These are phyloP conservation scores for Poeciliopsis turrubarensis DNA, from an alignment of 2,113 vertebrate genomes.

Conservation along the genomic window DNA sequence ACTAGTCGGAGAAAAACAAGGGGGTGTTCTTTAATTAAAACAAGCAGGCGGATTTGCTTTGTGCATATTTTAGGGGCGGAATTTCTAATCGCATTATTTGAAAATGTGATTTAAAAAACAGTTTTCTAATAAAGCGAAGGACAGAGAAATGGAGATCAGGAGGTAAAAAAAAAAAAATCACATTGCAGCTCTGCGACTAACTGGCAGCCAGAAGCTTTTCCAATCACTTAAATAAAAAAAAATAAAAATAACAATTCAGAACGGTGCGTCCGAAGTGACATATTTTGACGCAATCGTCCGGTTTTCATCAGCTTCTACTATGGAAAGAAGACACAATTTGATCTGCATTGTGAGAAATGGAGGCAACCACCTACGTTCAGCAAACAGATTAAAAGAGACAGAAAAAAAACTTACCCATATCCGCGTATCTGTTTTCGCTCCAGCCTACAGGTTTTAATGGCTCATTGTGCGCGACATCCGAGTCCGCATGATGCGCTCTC, in stretches of 20 bases:
- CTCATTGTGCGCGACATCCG: constrained; percentile 72
- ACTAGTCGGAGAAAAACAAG: constrained; percentile 32
- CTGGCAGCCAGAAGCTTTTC: constrained; percentile 37
- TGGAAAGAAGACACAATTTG: neutral
- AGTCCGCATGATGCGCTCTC: constrained; percentile 77
- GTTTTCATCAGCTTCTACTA: constrained; percentile 4
- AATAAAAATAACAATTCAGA: neutral
- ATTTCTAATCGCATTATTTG: neutral
- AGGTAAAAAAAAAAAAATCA: neutral
- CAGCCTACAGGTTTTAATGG: constrained; percentile 79
- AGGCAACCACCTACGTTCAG: constrained; percentile 14
- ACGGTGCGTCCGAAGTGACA: constrained; percentile 1
- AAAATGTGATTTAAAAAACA: constrained; percentile 11
- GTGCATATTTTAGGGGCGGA: neutral
- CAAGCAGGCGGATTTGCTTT: neutral
- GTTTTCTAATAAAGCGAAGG: constrained; percentile 16
- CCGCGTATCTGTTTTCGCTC: constrained; percentile 77
- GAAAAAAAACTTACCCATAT: constrained; percentile 77
- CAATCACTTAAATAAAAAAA: constrained; percentile 27
- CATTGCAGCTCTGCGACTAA: constrained; percentile 68
- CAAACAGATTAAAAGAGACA: constrained; percentile 11
- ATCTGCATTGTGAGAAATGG: neutral
- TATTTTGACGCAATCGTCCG: constrained; percentile 17
- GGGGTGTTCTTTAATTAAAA: constrained; percentile 3
- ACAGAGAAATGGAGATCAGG: constrained; percentile 24